Base-by-base conservation (phyloP, 2,797 vertebrate species). In the Sebastes steindachneri region DNA sequence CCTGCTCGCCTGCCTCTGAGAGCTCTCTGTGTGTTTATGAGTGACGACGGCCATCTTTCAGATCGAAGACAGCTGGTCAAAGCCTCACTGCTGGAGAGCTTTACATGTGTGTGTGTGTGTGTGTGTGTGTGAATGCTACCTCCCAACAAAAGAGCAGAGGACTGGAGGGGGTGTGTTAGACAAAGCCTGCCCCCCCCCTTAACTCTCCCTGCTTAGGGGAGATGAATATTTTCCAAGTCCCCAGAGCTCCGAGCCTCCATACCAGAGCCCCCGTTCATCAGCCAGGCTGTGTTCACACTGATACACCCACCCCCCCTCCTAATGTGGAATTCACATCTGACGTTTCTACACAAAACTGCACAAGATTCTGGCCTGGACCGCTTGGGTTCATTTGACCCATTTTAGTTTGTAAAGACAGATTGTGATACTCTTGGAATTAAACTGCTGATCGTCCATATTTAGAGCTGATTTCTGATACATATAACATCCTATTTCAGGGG, bases 171-270 rank as follows among this genome's bases (percentile, higher is more conserved):
- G 76, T 33, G 81, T 86, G 89, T 90, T 80, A 94, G 90, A 92
- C 89, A 94, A 93, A 93, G 85, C 88, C 83, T 68, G 19, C 25
- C 14, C 37, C 37, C 33, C 79, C 78, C 80, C 60, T 41, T 55
- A 76, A 88, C 85, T 88, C 87, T 88, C 88, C 72, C 88, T 89
- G 86, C 92, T 95, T 90, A 86, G 86, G 75, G 79, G 89, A 93
- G 89, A 94, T 93, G 92, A 93, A 95, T 94, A 92, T 93, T 94
- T 93, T 88, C 84, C 85, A 84, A 89, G 84, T 88, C 83, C 90
- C 88, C 88, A 85, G 70, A 91, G 85, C 89, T 73, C 85, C 75
- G 33, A 83, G 76, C 82, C 80, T 76, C 87, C 73, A 67, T 70
- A 80, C 60, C 83, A 65, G 28, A 55, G 31, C 83, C 74, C 80